A percentile compares a stretch with the other conserved stretches of the same genome.
Evolutionary conservation across 2,797 vertebrate genomes (phyloP).

Genomic region (Labeo calbasu): DNA sequence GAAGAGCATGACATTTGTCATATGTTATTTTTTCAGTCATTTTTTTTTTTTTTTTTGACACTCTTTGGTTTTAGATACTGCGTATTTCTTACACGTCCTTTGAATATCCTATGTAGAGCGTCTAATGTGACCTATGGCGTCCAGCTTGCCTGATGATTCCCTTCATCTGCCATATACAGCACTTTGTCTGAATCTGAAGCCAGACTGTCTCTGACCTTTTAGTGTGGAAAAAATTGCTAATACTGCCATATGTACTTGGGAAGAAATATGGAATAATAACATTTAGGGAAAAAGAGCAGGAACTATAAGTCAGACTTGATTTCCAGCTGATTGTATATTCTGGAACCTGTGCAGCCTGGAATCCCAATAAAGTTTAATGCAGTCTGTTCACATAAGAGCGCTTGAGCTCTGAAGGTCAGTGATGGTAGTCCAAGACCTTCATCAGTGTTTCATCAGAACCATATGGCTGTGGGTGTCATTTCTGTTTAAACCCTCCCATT

Average conservation of each 20-base stretch:
- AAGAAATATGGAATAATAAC: background rate
- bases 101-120: background rate
- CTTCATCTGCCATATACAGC: background rate
- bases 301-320: constrained; percentile 20
- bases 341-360: constrained; percentile 10
- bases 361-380: constrained; percentile 15
- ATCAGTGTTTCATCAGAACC: constrained; percentile 5
- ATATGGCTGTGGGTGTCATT: constrained; percentile 7
- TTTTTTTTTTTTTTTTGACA: background rate
- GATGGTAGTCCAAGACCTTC: constrained; percentile 15
- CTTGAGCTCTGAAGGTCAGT: constrained; percentile 15
- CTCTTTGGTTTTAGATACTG: background rate
- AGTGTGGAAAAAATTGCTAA: constrained; percentile 10
- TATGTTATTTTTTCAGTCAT: background rate
- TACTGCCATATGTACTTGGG: background rate
- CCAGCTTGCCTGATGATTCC: constrained; percentile 1
- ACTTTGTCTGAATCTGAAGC: constrained; percentile 23
- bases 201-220: constrained; percentile 37
- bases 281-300: background rate
- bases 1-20: background rate
- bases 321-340: constrained; percentile 11
- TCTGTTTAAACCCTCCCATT: constrained; percentile 1
- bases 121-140: constrained; percentile 16
- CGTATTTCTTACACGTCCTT: background rate
- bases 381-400: background rate